phyloP scores from a whole-genome alignment of 1,140 invertebrate genomes.

The Coenobita brevimanus region DNA sequence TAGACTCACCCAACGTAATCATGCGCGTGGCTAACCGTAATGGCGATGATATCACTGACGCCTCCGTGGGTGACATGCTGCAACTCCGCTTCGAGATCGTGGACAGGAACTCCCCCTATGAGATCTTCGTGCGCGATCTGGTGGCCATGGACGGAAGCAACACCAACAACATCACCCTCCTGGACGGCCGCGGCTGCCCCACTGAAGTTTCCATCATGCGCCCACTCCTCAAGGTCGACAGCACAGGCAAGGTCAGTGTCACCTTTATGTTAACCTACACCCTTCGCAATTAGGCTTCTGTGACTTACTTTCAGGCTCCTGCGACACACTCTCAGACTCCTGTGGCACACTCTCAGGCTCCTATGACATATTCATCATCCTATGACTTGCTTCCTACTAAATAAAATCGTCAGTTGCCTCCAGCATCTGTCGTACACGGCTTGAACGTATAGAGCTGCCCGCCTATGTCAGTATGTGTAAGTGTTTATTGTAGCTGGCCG shows the following conservation, averaged over 20 bases:
- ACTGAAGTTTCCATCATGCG: conserved; percentile 77
- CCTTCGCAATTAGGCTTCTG: no score
- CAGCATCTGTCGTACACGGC: no score
- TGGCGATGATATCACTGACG: conserved; percentile 75
- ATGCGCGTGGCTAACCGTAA: conserved; percentile 76
- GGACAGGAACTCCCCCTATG: conserved; percentile 76
- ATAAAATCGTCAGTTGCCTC: no score
- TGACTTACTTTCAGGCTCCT: no score
- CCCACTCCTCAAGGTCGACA: conserved; percentile 71
- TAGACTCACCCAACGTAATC: conserved; percentile 76
- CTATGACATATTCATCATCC: no score
- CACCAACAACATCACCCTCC: conserved; percentile 76
- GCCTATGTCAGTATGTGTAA: no score
- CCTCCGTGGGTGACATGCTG: conserved; percentile 76
- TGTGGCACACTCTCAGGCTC: no score
- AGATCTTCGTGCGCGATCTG: conserved; percentile 78
- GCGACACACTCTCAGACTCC: no score
- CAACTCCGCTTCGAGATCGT: conserved; percentile 76
- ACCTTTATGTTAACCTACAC: no score
- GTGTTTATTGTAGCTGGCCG: no score
- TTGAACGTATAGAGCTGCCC: no score
- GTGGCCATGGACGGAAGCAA: conserved; percentile 77
- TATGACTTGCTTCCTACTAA: no score
- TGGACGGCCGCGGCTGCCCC: conserved; percentile 76
- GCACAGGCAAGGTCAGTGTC: conserved; percentile 70